Percentiles rank a stretch among this genome's conserved stretches.
These are phyloP conservation scores for Meloidogyne chitwoodi DNA, from an alignment of 1,140 invertebrate species.

Conservation along the genomic window DNA sequence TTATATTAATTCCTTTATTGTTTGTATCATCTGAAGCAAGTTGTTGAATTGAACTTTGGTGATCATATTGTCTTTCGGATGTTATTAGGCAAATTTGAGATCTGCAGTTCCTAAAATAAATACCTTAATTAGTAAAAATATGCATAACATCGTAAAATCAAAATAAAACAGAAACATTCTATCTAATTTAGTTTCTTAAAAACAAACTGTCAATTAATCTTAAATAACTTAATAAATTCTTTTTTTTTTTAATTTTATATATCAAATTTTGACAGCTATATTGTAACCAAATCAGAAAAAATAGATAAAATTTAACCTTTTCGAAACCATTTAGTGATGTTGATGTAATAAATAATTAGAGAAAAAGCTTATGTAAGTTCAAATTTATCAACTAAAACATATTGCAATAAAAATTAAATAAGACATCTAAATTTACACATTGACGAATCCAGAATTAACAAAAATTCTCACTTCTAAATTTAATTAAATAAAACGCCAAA, in stretches of 20 bases:
- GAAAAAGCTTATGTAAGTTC: background rate
- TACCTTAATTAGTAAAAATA: no score
- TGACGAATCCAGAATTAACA: no score
- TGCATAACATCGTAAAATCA: no score
- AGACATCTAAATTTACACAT: background rate
- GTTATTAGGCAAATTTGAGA: background rate
- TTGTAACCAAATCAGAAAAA: background rate
- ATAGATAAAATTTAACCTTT: background rate
- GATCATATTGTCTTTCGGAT: background rate
- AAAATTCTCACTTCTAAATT: no score
- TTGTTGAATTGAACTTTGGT: background rate
- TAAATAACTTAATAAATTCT: no score
- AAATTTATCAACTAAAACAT: background rate
- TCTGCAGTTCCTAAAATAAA: background rate
- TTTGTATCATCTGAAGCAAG: background rate
- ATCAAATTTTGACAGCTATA: background rate
- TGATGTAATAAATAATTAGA: background rate
- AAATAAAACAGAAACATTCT: no score
- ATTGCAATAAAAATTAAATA: background rate
- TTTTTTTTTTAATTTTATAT: no score
- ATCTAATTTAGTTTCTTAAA: no score
- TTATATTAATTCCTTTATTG: background rate
- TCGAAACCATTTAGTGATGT: background rate
- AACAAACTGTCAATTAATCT: background rate
- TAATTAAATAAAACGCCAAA: no score